These are phyloP conservation scores for Phyto melanocephala DNA, from an alignment of 2,888 invertebrate species.

Conservation along the genomic window DNA sequence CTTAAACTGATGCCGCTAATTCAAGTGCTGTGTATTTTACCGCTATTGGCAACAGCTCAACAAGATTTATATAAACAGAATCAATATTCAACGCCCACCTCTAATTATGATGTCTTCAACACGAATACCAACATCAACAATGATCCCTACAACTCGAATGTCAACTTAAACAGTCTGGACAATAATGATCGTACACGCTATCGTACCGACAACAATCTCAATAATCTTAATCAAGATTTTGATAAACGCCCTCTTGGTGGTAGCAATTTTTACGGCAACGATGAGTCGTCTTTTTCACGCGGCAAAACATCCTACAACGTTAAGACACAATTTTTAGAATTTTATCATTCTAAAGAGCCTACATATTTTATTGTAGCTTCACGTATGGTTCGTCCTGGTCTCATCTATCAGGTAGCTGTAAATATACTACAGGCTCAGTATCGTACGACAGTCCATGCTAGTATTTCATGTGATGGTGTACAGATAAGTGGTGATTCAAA, in stretches of 20 bases:
- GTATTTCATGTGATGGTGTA: slow-evolving; percentile 93
- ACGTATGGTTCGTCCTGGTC: slow-evolving; percentile 92
- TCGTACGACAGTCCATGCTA: slow-evolving; percentile 90
- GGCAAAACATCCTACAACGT: slow-evolving; percentile 74
- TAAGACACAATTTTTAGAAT: slow-evolving; percentile 73
- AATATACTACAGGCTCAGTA: slow-evolving; percentile 88
- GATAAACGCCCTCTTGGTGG: slow-evolving; percentile 64
- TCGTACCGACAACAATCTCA: slow-evolving; percentile 69
- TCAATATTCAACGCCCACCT: slow-evolving; percentile 59
- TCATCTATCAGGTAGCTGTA: slow-evolving; percentile 92
- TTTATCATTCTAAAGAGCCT: slow-evolving; percentile 74
- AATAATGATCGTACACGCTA: slow-evolving; percentile 67
- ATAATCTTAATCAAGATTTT: slow-evolving; percentile 71
- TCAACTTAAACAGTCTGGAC: slow-evolving; percentile 54
- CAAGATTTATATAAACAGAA: slow-evolving; percentile 62
- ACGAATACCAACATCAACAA: slow-evolving; percentile 43
- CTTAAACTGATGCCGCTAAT: slow-evolving; percentile 48
- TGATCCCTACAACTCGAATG: slow-evolving; percentile 60
- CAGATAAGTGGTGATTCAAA: slow-evolving; percentile 91
- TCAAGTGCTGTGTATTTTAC: slow-evolving; percentile 44
- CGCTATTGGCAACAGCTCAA: slow-evolving; percentile 46
- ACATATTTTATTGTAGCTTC: slow-evolving; percentile 96
- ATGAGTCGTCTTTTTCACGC: slow-evolving; percentile 69
- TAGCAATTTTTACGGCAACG: slow-evolving; percentile 62
- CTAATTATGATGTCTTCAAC: slow-evolving; percentile 44